Percentiles rank a stretch among this genome's conserved stretches.
Evolutionary conservation across 2,888 invertebrate genomes (phyloP).

Genomic region (Nephrotoma guestfalica): DNA sequence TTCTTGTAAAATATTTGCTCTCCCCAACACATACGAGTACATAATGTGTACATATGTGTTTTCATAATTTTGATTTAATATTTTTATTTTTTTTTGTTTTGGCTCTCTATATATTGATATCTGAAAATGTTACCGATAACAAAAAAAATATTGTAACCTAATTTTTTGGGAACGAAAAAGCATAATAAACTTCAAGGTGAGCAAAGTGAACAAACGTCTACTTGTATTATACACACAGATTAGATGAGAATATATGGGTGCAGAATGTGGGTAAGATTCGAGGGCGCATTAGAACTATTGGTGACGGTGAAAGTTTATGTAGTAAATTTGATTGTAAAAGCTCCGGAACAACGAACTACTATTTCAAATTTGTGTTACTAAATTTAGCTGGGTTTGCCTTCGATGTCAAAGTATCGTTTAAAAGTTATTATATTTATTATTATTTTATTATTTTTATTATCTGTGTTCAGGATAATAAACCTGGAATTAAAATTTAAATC

Average conservation of each 20-base stretch:
- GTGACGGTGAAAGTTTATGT: neutral
- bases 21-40: neutral
- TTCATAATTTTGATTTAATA: neutral
- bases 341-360: neutral
- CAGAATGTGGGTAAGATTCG: neutral
- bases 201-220: neutral
- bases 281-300: neutral
- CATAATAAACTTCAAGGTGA: neutral
- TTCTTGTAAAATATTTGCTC: neutral
- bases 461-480: too few relatives aligned
- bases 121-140: neutral
- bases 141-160: neutral
- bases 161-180: neutral
- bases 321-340: neutral
- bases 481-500: too few relatives aligned
- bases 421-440: too few relatives aligned
- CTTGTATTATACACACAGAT: neutral
- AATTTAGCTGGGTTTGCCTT: too few relatives aligned
- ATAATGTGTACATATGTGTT: neutral
- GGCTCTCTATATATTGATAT: neutral
- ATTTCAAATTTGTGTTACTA: too few relatives aligned
- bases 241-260: neutral
- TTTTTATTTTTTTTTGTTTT: constrained; percentile 1
- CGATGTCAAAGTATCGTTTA: too few relatives aligned
- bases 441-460: too few relatives aligned